Evolutionary conservation across 1,140 invertebrate genomes (phyloP), one percentile per base, ranked within the genome.

Genomic region (Holcopasites calliopsidis): DNA sequence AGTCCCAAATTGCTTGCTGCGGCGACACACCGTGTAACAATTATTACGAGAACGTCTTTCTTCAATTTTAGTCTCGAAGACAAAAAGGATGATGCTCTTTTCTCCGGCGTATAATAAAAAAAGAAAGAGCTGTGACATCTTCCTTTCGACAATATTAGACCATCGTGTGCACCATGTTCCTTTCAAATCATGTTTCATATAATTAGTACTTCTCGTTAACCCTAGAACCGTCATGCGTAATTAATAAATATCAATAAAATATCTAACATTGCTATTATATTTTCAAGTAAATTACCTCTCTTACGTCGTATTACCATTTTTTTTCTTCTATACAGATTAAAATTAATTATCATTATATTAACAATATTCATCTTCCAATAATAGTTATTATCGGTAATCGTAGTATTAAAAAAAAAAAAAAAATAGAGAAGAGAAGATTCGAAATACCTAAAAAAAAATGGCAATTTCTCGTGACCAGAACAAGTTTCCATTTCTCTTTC

Each of bases 391-490:
- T 83, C 62, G 76, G 66, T 85, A 85, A 87, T 86, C 85, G 84
- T 80, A 88, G 79, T 85, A 83, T 78, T 84, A 68, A 83, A 77
- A 84, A 62, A 65, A 82, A 65, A 49, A 64, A 75, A 33, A 58
- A 57, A 76, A 62, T 3, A n/a, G 6, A 38, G 16, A 79, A 60
- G 84, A 79, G 83, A 82, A 83, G 76, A 80, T 79, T 79, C 77
- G 85, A 86, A 89, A 88, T 86, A 89, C 75, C 82, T 88, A 65
- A 88, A 90, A n/a, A n/a, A n/a, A 90, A 90, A 91, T 91, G 90
- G 90, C 89, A 91, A 91, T 91, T 91, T 91, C 88, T 90, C 86
- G 88, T 91, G 90, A 91, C 90, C 90, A 91, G 90, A 91, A 91
- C 89, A 87, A 87, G 90, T 91, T 91, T 86, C 84, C 80, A 87